Evolutionary conservation across 2,888 invertebrate species (phyloP).

Genomic region (Drosophila macrospina): DNA sequence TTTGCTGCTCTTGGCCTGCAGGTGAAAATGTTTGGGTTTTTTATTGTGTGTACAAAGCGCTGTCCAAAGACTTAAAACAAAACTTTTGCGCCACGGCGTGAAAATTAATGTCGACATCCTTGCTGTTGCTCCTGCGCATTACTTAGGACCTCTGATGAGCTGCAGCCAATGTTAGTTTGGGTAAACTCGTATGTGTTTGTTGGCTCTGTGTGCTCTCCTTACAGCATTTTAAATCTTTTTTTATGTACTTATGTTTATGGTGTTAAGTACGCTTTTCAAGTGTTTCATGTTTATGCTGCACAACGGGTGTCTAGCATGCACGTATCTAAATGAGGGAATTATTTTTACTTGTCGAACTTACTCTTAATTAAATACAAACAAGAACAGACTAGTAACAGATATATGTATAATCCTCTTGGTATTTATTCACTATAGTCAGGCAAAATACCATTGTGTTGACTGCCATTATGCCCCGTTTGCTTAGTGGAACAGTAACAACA

Average conservation of each 20-base stretch:
- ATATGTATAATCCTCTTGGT: neutral
- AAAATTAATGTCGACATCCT: conserved; percentile 73
- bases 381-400: neutral
- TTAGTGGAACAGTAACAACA: conserved; percentile 17
- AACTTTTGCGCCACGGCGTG: conserved; percentile 72
- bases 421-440: neutral
- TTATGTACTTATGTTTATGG: conserved; percentile 40
- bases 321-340: neutral
- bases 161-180: conserved; percentile 31
- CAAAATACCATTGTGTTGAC: conserved; percentile 14
- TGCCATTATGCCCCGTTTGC: conserved; percentile 28
- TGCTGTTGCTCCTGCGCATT: conserved; percentile 51
- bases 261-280: conserved; percentile 70
- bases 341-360: neutral
- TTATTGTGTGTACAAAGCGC: conserved; percentile 47
- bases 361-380: neutral
- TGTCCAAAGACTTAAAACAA: conserved; percentile 80
- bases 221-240: conserved; percentile 22
- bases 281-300: conserved; percentile 26
- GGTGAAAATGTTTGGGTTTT: conserved; percentile 68
- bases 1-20: conserved; percentile 47
- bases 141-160: conserved; percentile 46
- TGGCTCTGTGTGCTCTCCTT: conserved; percentile 30
- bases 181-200: conserved; percentile 21
- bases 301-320: conserved; percentile 6